A percentile compares a stretch with the other conserved stretches of the same genome.
Evolutionary conservation across 2,113 vertebrate species (phyloP).

Genomic region (Ameiurus melas): DNA sequence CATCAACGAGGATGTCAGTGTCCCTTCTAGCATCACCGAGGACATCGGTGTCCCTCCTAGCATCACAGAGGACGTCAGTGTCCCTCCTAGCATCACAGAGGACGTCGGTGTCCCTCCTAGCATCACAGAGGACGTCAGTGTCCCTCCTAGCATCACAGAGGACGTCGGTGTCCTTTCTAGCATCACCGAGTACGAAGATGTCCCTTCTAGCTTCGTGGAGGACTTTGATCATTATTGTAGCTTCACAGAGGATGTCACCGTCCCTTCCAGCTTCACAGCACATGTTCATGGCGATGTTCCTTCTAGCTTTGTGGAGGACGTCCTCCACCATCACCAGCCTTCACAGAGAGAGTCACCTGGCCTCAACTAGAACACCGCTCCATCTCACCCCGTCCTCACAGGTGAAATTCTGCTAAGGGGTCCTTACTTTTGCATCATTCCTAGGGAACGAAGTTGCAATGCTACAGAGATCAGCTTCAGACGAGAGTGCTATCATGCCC

Average conservation of each 20-base stretch:
- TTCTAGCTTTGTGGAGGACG: not conserved
- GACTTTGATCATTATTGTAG: not conserved
- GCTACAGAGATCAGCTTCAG: not conserved
- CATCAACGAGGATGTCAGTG: not conserved
- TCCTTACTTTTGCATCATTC: not conserved
- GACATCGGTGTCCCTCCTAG: too few relatives aligned
- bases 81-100: not conserved
- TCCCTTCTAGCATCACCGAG: too few relatives aligned
- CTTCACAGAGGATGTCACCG: not conserved
- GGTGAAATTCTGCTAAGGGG: not conserved
- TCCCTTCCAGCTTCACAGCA: not conserved
- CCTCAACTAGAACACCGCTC: not conserved
- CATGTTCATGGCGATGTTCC: not conserved
- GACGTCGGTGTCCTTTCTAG: not conserved
- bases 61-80: too few relatives aligned
- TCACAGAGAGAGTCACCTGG: not conserved
- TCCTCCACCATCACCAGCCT: not conserved
- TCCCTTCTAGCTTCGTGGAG: not conserved
- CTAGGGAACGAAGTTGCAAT: not conserved
- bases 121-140: not conserved
- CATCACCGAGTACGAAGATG: not conserved
- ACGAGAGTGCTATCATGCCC: not conserved
- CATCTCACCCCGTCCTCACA: not conserved
- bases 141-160: not conserved
- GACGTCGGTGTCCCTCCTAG: not conserved